phyloP scores from a whole-genome alignment of 2,888 invertebrate genomes.

The Lathronympha strigana region DNA sequence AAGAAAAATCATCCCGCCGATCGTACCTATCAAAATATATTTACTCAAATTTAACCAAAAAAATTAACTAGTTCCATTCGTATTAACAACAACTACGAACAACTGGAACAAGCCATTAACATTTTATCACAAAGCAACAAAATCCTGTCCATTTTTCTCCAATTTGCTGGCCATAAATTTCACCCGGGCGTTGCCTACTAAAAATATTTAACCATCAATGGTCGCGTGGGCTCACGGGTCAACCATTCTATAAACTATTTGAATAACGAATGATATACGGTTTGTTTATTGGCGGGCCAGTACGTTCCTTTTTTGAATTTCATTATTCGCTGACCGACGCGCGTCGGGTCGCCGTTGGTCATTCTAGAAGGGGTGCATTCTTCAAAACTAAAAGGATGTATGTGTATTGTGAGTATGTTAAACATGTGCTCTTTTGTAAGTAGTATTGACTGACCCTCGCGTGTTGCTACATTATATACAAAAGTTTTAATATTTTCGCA shows the following conservation, averaged over 20 bases:
- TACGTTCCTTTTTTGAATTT: slow-evolving; percentile 77
- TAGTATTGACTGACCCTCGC: slow-evolving; percentile 64
- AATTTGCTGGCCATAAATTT: slow-evolving; percentile 76
- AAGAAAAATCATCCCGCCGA: too few relatives aligned
- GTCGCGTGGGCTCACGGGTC: slow-evolving; percentile 81
- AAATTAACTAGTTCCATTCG: neutral
- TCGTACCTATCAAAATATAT: too few relatives aligned
- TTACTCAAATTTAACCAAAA: too few relatives aligned
- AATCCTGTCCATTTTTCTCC: slow-evolving; percentile 50
- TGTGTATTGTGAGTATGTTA: neutral
- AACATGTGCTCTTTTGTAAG: slow-evolving; percentile 5
- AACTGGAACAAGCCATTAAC: slow-evolving; percentile 34
- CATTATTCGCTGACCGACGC: slow-evolving; percentile 77
- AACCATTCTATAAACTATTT: slow-evolving; percentile 81
- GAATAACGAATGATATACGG: slow-evolving; percentile 83
- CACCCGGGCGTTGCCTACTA: slow-evolving; percentile 72
- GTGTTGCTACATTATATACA: slow-evolving; percentile 73
- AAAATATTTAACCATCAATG: slow-evolving; percentile 81
- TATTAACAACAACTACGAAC: neutral
- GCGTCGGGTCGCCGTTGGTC: slow-evolving; percentile 76
- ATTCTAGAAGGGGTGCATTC: slow-evolving; percentile 58
- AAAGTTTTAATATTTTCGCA: slow-evolving; percentile 77
- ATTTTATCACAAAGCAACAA: slow-evolving; percentile 32
- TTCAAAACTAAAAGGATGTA: slow-evolving; percentile 52
- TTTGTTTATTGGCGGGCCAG: slow-evolving; percentile 83